These are phyloP conservation scores for Tuta absoluta DNA, from an alignment of 2,888 invertebrate species.

Conservation along the genomic window DNA sequence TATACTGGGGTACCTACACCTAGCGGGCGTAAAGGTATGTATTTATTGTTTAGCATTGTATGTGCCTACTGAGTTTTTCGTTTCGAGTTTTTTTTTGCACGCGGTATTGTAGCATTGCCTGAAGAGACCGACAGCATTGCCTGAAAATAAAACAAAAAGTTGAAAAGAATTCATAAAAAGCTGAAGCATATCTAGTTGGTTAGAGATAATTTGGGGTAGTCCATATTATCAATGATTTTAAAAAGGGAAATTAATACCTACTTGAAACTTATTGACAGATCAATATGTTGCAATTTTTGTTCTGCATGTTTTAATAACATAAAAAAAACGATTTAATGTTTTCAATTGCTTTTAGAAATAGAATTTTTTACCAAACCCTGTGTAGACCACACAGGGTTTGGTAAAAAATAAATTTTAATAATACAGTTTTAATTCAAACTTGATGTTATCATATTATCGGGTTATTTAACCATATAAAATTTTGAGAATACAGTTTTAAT, in stretches of 20 bases:
- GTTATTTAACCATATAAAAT: background rate
- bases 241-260: background rate
- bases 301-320: no score
- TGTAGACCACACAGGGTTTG: no score
- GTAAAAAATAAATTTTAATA: no score
- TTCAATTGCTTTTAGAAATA: no score
- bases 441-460: no score
- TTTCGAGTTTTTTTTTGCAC: slow-evolving; percentile 87
- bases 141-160: slow-evolving; percentile 81
- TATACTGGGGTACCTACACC: slow-evolving; percentile 5
- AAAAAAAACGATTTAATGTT: no score
- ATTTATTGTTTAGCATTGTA: slow-evolving; percentile 27
- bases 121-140: slow-evolving; percentile 66
- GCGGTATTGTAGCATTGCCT: slow-evolving; percentile 85
- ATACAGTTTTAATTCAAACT: no score
- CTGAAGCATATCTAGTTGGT: slow-evolving; percentile 46
- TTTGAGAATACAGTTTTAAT: background rate
- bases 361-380: no score
- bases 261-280: no score
- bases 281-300: no score
- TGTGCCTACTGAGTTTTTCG: slow-evolving; percentile 82
- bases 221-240: slow-evolving; percentile 4
- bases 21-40: background rate
- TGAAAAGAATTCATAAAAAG: slow-evolving; percentile 65
- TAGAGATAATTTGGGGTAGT: background rate